phyloP scores from a whole-genome alignment of 53 echinoderm and acorn worm genomes.

The Arbacia lixula region DNA sequence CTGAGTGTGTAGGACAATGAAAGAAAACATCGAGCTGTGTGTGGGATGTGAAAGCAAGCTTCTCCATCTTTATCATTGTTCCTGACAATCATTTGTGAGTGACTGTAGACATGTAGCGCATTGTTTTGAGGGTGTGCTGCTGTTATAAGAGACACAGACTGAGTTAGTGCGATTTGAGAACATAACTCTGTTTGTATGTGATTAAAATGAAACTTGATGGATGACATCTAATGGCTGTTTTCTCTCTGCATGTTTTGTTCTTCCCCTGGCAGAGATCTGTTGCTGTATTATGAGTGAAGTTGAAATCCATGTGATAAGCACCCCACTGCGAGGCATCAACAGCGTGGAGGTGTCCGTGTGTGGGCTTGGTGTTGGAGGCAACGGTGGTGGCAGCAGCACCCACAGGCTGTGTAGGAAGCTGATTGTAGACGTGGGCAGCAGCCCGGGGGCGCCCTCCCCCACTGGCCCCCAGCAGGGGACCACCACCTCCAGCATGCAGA shows the following conservation, averaged over 20 bases:
- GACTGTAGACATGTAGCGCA: too few species aligned
- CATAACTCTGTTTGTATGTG: too few species aligned
- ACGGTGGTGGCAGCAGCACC: not conserved
- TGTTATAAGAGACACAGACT: too few species aligned
- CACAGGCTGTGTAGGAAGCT: slow-evolving; percentile 17
- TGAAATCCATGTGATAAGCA: slow-evolving; percentile 66
- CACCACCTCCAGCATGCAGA: slow-evolving; percentile 69
- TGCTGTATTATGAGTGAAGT: slow-evolving; percentile 83
- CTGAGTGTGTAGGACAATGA: too few species aligned
- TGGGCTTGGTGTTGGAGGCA: slow-evolving; percentile 4
- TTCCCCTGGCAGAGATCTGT: slow-evolving; percentile 59
- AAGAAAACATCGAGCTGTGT: too few species aligned
- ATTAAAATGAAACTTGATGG: too few species aligned
- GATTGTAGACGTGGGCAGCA: slow-evolving; percentile 46
- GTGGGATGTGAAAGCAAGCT: too few species aligned
- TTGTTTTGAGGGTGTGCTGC: too few species aligned
- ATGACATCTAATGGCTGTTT: too few species aligned
- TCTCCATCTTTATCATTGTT: too few species aligned
- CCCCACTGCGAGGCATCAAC: slow-evolving; percentile 51
- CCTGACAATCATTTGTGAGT: too few species aligned
- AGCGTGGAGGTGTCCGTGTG: slow-evolving; percentile 57
- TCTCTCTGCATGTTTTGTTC: not conserved
- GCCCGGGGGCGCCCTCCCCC: slow-evolving; percentile 20
- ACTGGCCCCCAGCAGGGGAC: not conserved
- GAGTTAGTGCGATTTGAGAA: too few species aligned